Base-by-base conservation (phyloP, 2,888 invertebrate species). In the Tetragnatha montana region DNA sequence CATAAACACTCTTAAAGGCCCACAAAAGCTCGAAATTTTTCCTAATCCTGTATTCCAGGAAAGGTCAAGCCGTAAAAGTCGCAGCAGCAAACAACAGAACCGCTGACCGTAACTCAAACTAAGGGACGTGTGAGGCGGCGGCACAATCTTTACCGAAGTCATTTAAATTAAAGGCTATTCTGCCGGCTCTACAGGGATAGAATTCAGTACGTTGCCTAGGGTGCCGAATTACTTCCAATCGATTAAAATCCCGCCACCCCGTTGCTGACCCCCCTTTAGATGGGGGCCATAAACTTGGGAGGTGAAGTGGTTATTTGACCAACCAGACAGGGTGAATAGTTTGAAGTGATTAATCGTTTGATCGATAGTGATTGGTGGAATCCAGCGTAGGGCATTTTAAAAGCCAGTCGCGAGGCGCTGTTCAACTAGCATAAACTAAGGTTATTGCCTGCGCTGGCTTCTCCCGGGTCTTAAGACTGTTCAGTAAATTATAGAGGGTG, bases 261-360 rank as follows among this genome's bases (percentile, higher is more conserved):
- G 22, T 60, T 71, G 71, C 35, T 35, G 35, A 35, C 35, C 35
- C 35, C 35, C 35, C 35, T 35, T n/a, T 70, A 21, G 79, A 78
- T 22, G 78, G 51, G n/a, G 78, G 85, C 51, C 85, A 51, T 71
- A 71, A 85, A 85, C 69, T 50, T 50, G 12, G n/a, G 71, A 70
- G 71, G 70, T 70, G 35, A 85, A 85, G 79, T 85, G 85, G 85
- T 85, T 78, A 85, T 85, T 85, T 79, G 79, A 85, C 85, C 78
- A 85, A 85, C 71, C 71, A 85, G 85, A 85, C 78, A 79, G 71
- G 71, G 79, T 85, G 78, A 79, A 85, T 85, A 85, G 71, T 73
- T 84, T 71, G 78, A 70, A 22, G 85, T 79, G 79, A 85, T 85
- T 85, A 85, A 85, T 85, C 51, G 79, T n/a, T 60, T 84, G 71